Base-by-base conservation (phyloP, 1,140 invertebrate species). In the Maconellicoccus hirsutus region DNA sequence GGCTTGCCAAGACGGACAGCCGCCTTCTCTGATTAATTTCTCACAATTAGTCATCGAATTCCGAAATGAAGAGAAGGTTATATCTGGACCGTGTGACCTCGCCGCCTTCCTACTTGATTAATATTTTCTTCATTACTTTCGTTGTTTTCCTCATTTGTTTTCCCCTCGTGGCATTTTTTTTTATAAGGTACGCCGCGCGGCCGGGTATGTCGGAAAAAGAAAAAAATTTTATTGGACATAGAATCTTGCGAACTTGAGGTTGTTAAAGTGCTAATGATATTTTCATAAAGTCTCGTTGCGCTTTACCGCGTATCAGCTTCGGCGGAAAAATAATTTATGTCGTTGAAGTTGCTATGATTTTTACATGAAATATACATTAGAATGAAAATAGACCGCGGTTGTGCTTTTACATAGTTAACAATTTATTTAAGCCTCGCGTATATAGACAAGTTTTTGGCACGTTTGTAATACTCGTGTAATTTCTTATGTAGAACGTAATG, bases 61-160 rank as follows among this genome's bases (percentile, higher is more conserved):
- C 42, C 42, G 42, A 52, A 52, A 52, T 19, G 42, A 52, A 52
- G 42, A 52, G 42, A 52, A 52, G 42, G 42, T 52, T 52, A 52
- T 52, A 52, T 52, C 42, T 52, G 42, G 42, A 52, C 42, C 42
- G 42, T 52, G 42, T 52, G 42, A 52, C 42, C 42, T 52, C 42
- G 42, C 42, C 42, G 42, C 42, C 42, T 52, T 19, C n/a, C 42
- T 19, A 19, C n/a, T 52, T 52, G 42, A 52, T 52, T 52, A 52
- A 52, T 52, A 52, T 52, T 52, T 52, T 52, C 42, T 52, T 52
- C 42, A 52, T 52, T 52, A 52, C 42, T 52, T 52, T 52, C 42
- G 42, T 52, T 52, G 42, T 52, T 52, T 52, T 52, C 42, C 42
- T 52, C 42, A 52, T 52, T 52, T 52, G 42, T 52, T 52, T 33